phyloP scores from a whole-genome alignment of 2,888 invertebrate species.

The Tipula lateralis region DNA sequence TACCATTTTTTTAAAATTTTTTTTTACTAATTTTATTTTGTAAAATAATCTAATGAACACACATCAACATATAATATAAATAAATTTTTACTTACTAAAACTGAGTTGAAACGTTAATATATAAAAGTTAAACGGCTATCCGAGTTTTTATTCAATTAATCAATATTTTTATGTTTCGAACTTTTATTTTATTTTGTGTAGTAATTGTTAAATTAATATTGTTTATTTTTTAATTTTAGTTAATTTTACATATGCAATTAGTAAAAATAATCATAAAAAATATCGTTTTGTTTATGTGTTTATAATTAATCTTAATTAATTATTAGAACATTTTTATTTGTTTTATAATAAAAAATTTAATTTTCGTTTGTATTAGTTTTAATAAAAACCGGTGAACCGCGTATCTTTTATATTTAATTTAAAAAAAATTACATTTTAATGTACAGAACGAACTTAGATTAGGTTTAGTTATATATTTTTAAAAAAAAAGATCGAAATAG shows the following conservation, averaged over 20 bases:
- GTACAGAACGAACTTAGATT: conserved; percentile 28
- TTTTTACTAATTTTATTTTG: background rate
- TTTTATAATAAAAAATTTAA: background rate
- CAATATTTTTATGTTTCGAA: background rate
- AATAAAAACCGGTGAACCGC: background rate
- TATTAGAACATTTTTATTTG: conserved; percentile 19
- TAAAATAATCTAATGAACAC: conserved; percentile 12
- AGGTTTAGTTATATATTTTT: background rate
- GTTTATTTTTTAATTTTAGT: conserved; percentile 14
- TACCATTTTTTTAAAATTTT: background rate
- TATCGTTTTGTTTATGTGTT: background rate
- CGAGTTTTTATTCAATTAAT: background rate
- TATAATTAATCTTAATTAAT: conserved; percentile 19
- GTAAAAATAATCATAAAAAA: background rate
- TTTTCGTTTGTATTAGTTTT: background rate
- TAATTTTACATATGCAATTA: conserved; percentile 24
- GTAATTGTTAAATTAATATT: background rate
- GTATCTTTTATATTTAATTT: background rate
- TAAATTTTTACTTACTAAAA: background rate
- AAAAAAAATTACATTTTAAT: background rate
- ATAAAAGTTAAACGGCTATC: background rate
- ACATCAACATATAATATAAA: background rate
- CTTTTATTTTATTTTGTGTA: background rate
- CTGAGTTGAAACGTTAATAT: background rate
- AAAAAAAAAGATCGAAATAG: background rate